Evolutionary conservation across 2,888 invertebrate species (phyloP).

Genomic region (Euzophera pinguis): DNA sequence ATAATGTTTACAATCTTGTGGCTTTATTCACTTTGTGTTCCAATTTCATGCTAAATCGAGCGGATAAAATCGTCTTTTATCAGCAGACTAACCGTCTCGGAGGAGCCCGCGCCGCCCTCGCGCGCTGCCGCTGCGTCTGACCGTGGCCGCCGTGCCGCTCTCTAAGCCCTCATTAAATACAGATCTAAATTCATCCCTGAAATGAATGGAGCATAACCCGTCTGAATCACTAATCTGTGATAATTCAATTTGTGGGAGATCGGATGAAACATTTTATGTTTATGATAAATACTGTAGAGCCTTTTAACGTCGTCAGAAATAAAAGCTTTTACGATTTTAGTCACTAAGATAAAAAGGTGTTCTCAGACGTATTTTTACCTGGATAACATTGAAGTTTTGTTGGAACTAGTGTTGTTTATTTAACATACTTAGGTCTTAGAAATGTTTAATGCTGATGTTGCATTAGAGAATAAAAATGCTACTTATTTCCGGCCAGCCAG

Average conservation of each 20-base stretch:
- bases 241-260: conserved; percentile 58
- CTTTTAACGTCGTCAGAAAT: conserved; percentile 30
- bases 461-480: neutral
- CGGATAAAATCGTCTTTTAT: conserved; percentile 77
- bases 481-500: conserved; percentile 7
- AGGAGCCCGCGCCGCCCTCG: conserved; percentile 27
- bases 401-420: too few relatives aligned
- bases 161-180: conserved; percentile 59
- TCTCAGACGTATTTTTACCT: neutral
- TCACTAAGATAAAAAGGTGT: conserved; percentile 24
- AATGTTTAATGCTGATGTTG: conserved; percentile 20
- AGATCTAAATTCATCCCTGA: conserved; percentile 62
- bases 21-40: conserved; percentile 80
- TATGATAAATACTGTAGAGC: conserved; percentile 40
- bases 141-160: conserved; percentile 26
- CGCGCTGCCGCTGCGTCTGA: conserved; percentile 27
- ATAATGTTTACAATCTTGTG: conserved; percentile 79
- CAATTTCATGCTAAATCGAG: conserved; percentile 80
- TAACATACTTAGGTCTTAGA: conserved; percentile 17
- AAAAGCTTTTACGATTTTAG: conserved; percentile 33
- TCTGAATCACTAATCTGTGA: conserved; percentile 61
- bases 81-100: conserved; percentile 75
- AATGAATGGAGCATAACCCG: conserved; percentile 61
- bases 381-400: conserved; percentile 25
- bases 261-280: conserved; percentile 44